These are phyloP conservation scores for Scrobipalpa atriplicella DNA, from an alignment of 2,888 invertebrate species.

Conservation along the genomic window DNA sequence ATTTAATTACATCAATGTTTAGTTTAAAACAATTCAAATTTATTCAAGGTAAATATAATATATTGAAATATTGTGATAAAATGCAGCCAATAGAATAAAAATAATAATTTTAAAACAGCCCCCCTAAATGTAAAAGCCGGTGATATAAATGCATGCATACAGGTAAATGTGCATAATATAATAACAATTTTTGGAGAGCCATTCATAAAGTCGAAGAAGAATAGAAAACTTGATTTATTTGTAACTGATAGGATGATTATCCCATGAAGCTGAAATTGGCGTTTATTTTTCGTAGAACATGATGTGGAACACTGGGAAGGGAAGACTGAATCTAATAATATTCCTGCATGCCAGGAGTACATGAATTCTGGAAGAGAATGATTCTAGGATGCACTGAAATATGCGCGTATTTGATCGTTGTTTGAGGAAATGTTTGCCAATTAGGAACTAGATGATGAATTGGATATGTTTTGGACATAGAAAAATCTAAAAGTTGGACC, in stretches of 20 bases:
- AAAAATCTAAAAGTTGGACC: slow-evolving; percentile 22
- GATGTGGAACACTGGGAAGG: slow-evolving; percentile 52
- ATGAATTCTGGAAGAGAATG: slow-evolving; percentile 2
- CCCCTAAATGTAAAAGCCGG: slow-evolving; percentile 68
- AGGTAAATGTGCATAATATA: slow-evolving; percentile 70
- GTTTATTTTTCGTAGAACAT: not conserved
- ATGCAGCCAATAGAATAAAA: slow-evolving; percentile 71
- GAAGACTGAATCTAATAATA: slow-evolving; percentile 50
- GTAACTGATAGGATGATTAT: slow-evolving; percentile 5
- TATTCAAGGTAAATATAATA: slow-evolving; percentile 34
- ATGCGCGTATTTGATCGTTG: not conserved
- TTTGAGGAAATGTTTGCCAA: slow-evolving; percentile 30
- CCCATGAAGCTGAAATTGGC: not conserved
- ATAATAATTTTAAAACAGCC: slow-evolving; percentile 62
- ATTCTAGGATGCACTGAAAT: not conserved
- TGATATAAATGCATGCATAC: slow-evolving; percentile 73
- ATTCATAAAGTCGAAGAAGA: slow-evolving; percentile 53
- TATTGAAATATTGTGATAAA: slow-evolving; percentile 55
- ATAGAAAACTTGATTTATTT: slow-evolving; percentile 32
- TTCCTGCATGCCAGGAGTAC: not conserved
- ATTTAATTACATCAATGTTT: slow-evolving; percentile 31
- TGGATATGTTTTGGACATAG: slow-evolving; percentile 24
- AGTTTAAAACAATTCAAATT: slow-evolving; percentile 39
- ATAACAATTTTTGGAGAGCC: slow-evolving; percentile 66
- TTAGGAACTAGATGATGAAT: slow-evolving; percentile 34